Percentiles rank a stretch among this genome's conserved stretches.
Evolutionary conservation across 2,113 vertebrate species (phyloP).

Genomic region (Himantopus leucocephalus): DNA sequence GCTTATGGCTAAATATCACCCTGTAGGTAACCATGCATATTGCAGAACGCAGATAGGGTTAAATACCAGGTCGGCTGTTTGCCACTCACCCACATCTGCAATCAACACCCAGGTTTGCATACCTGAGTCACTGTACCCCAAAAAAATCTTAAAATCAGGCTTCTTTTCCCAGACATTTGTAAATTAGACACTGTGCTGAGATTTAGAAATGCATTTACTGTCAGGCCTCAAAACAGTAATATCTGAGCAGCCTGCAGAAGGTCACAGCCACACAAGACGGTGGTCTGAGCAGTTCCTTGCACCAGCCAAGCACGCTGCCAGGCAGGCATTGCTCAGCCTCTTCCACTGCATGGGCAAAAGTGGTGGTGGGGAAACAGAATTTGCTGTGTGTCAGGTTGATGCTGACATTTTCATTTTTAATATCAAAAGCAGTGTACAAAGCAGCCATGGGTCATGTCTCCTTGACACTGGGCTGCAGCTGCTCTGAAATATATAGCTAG

Average conservation of each 20-base stretch:
- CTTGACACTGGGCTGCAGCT: neutral
- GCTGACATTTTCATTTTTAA: neutral
- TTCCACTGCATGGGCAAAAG: neutral
- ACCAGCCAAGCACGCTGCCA: neutral
- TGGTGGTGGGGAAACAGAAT: neutral
- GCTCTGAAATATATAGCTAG: neutral
- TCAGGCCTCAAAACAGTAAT: neutral
- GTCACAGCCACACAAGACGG: rapidly evolving
- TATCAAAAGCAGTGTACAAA: neutral
- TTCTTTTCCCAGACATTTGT: neutral
- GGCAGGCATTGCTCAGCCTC: neutral
- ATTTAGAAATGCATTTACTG: neutral
- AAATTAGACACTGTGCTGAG: neutral
- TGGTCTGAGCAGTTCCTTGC: neutral
- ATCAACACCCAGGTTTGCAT: neutral
- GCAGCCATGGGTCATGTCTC: neutral
- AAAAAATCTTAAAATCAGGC: too few species aligned
- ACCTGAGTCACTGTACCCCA: neutral
- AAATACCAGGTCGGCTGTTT: neutral
- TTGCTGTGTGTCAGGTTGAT: neutral
- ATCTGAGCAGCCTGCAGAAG: neutral
- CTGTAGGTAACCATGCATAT: neutral
- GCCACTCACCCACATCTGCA: neutral
- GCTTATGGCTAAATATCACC: neutral
- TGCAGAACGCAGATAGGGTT: neutral